phyloP scores from a whole-genome alignment of 92 coral and sea anemone genomes.

The Pocillopora grandis region DNA sequence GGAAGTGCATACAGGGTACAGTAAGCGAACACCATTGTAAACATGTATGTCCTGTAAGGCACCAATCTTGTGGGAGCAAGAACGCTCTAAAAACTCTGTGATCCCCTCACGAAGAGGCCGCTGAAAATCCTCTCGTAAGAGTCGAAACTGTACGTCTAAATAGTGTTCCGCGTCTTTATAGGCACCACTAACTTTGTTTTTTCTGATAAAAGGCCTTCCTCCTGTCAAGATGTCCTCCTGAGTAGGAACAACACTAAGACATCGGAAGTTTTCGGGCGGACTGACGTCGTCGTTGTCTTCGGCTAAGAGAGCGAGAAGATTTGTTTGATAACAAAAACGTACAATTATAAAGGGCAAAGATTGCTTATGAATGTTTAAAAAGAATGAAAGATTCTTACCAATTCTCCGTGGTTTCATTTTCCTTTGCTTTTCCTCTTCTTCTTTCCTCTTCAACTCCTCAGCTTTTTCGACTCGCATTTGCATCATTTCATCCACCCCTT shows the following conservation, averaged over 20 bases:
- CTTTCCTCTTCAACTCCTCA: slow-evolving; percentile 61
- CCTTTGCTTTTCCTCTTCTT: slow-evolving; percentile 34
- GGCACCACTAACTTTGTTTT: slow-evolving; percentile 74
- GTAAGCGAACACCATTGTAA: slow-evolving; percentile 64
- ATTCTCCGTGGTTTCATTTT: slow-evolving; percentile 41
- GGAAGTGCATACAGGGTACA: slow-evolving; percentile 64
- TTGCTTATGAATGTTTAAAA: not conserved
- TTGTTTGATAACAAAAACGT: not conserved
- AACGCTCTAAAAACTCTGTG: slow-evolving; percentile 48
- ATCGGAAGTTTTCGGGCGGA: slow-evolving; percentile 89
- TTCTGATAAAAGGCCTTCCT: slow-evolving; percentile 62
- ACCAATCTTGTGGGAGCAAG: slow-evolving; percentile 29
- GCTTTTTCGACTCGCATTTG: slow-evolving; percentile 49
- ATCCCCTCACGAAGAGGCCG: slow-evolving; percentile 91
- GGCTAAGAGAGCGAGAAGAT: slow-evolving; percentile 29
- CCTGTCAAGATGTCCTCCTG: slow-evolving; percentile 66
- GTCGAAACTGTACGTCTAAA: slow-evolving; percentile 94
- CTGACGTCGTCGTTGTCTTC: slow-evolving; percentile 41
- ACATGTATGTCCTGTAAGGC: slow-evolving; percentile 74
- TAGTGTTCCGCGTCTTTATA: slow-evolving; percentile 76
- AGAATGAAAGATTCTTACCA: slow-evolving; percentile 21
- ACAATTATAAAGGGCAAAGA: not conserved
- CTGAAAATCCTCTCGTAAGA: slow-evolving; percentile 85
- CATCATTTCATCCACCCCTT: slow-evolving; percentile 50
- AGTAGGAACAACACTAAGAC: slow-evolving; percentile 71